Evolutionary conservation across 2,888 invertebrate genomes (phyloP), one percentile per base, ranked within the genome.

Genomic region (Eutolmus rufibarbis): DNA sequence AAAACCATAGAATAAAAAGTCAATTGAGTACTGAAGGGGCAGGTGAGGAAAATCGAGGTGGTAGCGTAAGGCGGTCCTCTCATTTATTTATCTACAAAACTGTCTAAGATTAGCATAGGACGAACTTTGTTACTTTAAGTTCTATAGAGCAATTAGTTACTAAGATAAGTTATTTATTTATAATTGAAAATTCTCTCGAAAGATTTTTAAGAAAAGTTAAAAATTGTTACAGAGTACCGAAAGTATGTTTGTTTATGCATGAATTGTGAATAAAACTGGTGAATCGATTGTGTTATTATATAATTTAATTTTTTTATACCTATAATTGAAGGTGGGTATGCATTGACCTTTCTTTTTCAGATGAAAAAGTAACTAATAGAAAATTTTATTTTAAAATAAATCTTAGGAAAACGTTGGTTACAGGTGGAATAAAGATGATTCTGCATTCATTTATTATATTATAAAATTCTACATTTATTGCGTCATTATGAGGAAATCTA

Each of bases 141-240:
- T 51, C 56, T 81, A 81, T 81, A 81, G 23, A 34, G 56, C 23
- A 51, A 81, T 81, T 81, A 81, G 81, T 51, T 81, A 43, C 16
- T 81, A 81, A 81, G 81, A 28, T 81, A 81, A 81, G 28, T 51
- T 81, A 81, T 51, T 81, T 81, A 81, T 81, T 81, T 81, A 81
- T 81, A 56, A 81, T 43, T 40, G 43, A 78, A 66, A 81, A 81
- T 56, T 34, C 81, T 81, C 81, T 81, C 76, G 40, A 76, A 81
- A 81, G 51, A 81, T 81, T 81, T 78, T 81, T 81, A 81, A 81
- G 81, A 51, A 51, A 46, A 81, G 79, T 81, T 81, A 46, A 77
- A 78, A 37, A 37, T 78, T 78, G 78, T 78, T 78, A 78, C 23
- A 78, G 78, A 40, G 78, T 78, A 78, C 37, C 43, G 78, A 78